phyloP scores from a whole-genome alignment of 2,797 vertebrate species.

The Halcyon badia region DNA sequence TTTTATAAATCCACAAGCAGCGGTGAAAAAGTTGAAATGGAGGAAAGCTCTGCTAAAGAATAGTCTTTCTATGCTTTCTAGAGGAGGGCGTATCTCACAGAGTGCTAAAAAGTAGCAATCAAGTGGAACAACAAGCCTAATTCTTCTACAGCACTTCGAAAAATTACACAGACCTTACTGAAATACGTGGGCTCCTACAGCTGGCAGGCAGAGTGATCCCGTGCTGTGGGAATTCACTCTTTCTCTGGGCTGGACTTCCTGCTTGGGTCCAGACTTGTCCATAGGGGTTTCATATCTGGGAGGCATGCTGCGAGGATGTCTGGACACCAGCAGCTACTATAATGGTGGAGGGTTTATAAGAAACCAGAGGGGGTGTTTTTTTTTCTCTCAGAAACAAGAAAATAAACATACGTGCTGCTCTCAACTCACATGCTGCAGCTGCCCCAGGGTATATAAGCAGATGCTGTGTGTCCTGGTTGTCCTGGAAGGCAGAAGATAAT shows the following conservation, averaged over 20 bases:
- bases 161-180: not conserved
- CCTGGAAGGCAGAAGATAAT: not conserved
- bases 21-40: not conserved
- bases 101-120: not conserved
- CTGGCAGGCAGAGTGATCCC: not conserved
- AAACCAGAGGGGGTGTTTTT: not conserved
- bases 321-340: not conserved
- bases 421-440: rapidly evolving
- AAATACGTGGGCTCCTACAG: not conserved
- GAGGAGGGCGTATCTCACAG: not conserved
- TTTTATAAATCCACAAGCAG: not conserved
- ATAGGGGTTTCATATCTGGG: not conserved
- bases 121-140: not conserved
- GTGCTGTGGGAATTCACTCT: not conserved
- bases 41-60: not conserved
- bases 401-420: not conserved
- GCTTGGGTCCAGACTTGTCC: not conserved
- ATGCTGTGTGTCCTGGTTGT: not conserved
- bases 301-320: not conserved
- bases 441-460: not conserved
- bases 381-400: not conserved
- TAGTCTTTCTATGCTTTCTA: not conserved
- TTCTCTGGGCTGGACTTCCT: not conserved
- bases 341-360: not conserved
- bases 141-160: not conserved